Base-by-base conservation (phyloP, 2,113 vertebrate species). In the Heliornis fulica region DNA sequence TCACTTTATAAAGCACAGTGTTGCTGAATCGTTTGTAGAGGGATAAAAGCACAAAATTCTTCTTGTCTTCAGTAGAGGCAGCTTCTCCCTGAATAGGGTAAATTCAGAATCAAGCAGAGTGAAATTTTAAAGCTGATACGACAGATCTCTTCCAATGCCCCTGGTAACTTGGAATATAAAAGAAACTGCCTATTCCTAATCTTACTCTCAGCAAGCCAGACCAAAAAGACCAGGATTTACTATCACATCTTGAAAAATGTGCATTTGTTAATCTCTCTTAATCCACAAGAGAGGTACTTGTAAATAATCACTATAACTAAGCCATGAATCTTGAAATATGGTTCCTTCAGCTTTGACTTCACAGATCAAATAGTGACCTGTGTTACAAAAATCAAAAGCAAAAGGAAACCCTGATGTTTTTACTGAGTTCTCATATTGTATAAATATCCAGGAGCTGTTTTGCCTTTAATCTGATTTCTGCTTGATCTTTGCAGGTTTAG, bases 401-500 rank as follows among this genome's bases (percentile, higher is more conserved):
- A 63, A 53, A 15, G 23, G 54, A 53, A 92, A 93, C 54, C 29
- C 36, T 53, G 19, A 32, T 60, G 56, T 10, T 91, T 82, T 91
- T 78, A 48, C 38, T 3, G 8, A 87, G 17, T 63, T 60, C 43
- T 75, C 60, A 11, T 14, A 34, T 36, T 80, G 60, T 40, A 50
- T 78, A 89, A 84, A 76, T 38, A 76, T 45, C 71, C 48, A 69
- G 70, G 38, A 88, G 18, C 23, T 48, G 29, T 82, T 76, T 84
- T 56, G 36, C n/a, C 19, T 94, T 68, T 71, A 65, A 88, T 54
- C 64, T 68, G 32, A 87, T 31, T 31, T 17, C 32, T 61, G 26
- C 63, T 80, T 72, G 43, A 71, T 68, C 83, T 46, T 91, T 65
- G 11, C 70, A 98, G 96, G 76, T 98, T 15, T 98, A 98, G 98